A percentile compares a stretch with the other conserved stretches of the same genome.
Evolutionary conservation across 2,888 invertebrate genomes (phyloP).

Genomic region (Drosophila pseudotakahashii): DNA sequence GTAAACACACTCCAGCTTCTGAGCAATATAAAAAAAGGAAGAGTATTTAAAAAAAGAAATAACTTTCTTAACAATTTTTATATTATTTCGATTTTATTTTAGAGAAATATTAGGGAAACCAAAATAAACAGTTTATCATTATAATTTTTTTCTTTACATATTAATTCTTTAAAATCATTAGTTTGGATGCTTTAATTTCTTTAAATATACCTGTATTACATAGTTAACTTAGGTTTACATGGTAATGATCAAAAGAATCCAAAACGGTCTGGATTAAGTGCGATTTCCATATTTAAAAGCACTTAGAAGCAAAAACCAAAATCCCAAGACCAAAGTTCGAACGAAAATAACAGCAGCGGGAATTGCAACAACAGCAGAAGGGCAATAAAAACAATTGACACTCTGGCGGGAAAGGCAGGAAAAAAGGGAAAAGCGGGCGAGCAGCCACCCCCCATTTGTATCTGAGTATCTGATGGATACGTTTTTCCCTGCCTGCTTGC

Average conservation of each 20-base stretch:
- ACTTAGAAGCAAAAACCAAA: conserved; percentile 57
- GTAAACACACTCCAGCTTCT: neutral
- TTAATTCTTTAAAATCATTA: no score
- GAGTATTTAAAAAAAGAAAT: no score
- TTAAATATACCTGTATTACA: no score
- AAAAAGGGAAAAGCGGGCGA: conserved; percentile 22
- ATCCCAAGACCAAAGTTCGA: conserved; percentile 39
- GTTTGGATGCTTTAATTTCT: no score
- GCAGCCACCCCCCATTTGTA: conserved; percentile 34
- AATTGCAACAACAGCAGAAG: conserved; percentile 39
- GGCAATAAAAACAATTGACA: conserved; percentile 78
- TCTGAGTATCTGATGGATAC: conserved; percentile 37
- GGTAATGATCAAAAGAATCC: neutral
- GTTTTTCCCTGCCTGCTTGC: conserved; percentile 40
- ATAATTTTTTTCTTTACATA: no score
- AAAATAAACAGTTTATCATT: no score
- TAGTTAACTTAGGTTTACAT: neutral
- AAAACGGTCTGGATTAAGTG: neutral
- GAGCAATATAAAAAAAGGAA: neutral
- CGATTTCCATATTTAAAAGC: conserved; percentile 45
- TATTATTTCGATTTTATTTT: no score
- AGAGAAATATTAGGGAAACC: no score
- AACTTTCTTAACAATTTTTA: neutral
- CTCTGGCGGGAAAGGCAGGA: conserved; percentile 46
- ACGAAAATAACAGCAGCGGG: conserved; percentile 35